Evolutionary conservation across 2,797 vertebrate species (phyloP).

Genomic region (Lepus oiostolus): DNA sequence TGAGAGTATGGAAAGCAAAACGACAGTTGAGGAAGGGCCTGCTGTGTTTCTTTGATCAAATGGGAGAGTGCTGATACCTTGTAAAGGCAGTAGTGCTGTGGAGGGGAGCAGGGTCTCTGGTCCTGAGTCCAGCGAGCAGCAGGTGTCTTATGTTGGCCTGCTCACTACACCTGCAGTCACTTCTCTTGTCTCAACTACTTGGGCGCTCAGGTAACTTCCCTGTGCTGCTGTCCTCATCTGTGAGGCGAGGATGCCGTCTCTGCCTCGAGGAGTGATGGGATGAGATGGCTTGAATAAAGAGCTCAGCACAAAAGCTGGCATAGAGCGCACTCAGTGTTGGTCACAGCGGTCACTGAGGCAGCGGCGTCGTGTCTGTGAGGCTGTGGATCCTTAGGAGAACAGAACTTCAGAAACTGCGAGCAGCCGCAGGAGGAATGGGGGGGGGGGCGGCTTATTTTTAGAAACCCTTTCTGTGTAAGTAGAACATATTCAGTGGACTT

Average conservation of each 20-base stretch:
- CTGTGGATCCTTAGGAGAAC: neutral
- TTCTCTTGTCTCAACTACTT: neutral
- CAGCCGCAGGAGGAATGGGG: neutral
- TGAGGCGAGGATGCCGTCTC: neutral
- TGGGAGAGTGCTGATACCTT: neutral
- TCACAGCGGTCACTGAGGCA: neutral
- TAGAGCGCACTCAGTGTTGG: neutral
- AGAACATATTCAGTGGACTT: neutral
- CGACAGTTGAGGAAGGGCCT: no score
- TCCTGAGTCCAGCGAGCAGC: neutral
- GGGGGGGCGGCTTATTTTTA: neutral
- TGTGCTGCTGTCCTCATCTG: neutral
- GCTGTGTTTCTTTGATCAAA: neutral
- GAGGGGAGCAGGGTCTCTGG: neutral
- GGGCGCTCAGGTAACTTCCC: neutral
- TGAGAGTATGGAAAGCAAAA: no score
- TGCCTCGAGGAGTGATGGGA: neutral
- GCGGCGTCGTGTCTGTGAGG: neutral
- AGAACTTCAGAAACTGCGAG: constrained; percentile 27
- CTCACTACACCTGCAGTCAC: neutral
- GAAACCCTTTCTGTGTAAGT: neutral
- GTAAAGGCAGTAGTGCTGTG: neutral
- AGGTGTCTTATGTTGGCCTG: neutral
- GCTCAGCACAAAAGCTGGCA: neutral
- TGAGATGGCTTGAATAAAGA: neutral